Conservation (phyloP, 1,140 invertebrate species). For the Bombus impatiens region DNA sequence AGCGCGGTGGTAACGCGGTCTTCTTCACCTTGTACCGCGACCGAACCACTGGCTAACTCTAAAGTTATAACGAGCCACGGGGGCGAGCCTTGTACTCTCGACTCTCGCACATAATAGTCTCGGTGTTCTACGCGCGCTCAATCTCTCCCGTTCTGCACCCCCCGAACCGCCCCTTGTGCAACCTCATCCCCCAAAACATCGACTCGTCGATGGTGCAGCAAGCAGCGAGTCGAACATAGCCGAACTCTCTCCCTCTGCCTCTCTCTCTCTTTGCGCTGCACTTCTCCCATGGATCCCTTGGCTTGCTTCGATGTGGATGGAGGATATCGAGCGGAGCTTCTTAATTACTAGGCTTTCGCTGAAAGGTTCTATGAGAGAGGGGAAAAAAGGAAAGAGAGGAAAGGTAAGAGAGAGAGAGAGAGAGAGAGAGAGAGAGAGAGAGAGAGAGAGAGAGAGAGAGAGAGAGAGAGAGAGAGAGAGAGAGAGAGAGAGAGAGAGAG, state of each 20-base stretch:
- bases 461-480: slow-evolving; percentile 22
- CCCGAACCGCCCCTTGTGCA: not conserved
- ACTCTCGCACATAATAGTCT: slow-evolving; percentile 72
- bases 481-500: slow-evolving; percentile 21
- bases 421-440: slow-evolving; percentile 21
- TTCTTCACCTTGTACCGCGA: slow-evolving; percentile 73
- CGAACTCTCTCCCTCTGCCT: not conserved
- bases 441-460: slow-evolving; percentile 20
- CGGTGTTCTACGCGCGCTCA: slow-evolving; percentile 53
- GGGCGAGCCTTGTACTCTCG: slow-evolving; percentile 68
- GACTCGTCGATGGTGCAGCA: slow-evolving; percentile 39
- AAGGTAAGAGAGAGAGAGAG: slow-evolving; percentile 1
- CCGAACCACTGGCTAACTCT: slow-evolving; percentile 77
- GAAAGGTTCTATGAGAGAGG: slow-evolving; percentile 46
- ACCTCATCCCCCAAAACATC: slow-evolving; percentile 28
- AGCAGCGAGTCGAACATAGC: slow-evolving; percentile 37
- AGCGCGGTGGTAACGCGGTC: slow-evolving; percentile 52
- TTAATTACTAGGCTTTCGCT: slow-evolving; percentile 69
- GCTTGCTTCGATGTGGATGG: slow-evolving; percentile 9
- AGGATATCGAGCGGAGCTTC: slow-evolving; percentile 69
- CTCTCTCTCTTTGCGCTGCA: not conserved
- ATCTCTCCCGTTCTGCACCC: not conserved
- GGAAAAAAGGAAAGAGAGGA: not conserved
- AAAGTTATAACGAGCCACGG: slow-evolving; percentile 78
- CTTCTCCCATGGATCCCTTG: slow-evolving; percentile 37